Conservation (phyloP, 1,140 invertebrate species). For the Radopholus similis region DNA sequence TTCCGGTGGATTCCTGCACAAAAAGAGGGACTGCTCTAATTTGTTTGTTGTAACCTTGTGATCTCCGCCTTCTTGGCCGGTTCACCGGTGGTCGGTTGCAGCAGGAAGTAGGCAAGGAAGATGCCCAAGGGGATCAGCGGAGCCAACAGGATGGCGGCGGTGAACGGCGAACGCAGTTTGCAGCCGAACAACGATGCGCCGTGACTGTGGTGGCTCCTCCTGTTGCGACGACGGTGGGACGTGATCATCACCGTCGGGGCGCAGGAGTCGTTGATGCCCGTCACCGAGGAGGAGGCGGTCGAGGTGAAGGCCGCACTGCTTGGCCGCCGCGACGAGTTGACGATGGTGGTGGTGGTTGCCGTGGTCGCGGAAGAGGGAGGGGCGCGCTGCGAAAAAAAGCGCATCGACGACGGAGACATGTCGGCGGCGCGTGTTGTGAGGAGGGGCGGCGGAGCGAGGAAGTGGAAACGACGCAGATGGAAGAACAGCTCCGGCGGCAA, state of each 20-base stretch:
- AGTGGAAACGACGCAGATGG: not conserved
- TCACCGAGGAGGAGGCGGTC: not conserved
- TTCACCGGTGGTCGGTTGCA: not conserved
- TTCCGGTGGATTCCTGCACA: not conserved
- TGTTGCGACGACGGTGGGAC: not conserved
- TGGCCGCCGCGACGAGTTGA: too few species aligned
- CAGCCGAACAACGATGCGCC: not conserved
- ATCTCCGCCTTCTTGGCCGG: too few species aligned
- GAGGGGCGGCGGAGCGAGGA: not conserved
- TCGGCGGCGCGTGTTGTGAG: too few species aligned
- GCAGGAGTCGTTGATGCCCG: not conserved
- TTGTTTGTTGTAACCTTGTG: not conserved
- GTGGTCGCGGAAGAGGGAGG: not conserved
- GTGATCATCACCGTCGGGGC: not conserved
- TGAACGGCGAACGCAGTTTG: not conserved
- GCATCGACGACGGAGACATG: not conserved
- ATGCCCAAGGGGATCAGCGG: constrained; percentile 5
- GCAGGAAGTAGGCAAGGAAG: constrained; percentile 1
- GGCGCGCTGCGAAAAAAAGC: not conserved
- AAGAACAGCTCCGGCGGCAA: not conserved
- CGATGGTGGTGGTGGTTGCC: not conserved
- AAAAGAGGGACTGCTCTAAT: not conserved
- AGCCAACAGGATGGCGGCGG: not conserved
- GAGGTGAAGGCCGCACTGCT: too few species aligned
- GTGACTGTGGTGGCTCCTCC: not conserved